Base-by-base conservation (phyloP, 92 coral and sea anemone genomes). In the Palythoa grandiflora region DNA sequence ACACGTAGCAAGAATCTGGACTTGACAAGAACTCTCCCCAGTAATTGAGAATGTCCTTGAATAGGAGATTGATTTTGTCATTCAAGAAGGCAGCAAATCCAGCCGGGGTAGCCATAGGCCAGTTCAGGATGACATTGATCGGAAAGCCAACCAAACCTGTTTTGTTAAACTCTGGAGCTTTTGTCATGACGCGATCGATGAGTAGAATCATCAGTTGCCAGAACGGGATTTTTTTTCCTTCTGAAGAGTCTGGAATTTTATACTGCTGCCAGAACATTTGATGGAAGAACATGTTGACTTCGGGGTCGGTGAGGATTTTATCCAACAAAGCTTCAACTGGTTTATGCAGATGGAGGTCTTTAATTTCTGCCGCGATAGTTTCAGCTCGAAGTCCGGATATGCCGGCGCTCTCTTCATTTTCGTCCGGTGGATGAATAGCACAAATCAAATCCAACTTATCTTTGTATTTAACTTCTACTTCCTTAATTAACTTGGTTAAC, bases 201-300 rank as follows among this genome's bases (percentile, higher is more conserved):
- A 87, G 1, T 3, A 92, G 0, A 75, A 92, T 92, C 93, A 92
- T 90, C 57, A 83, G 0, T 13, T 92, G 95, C 95, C 95, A 92
- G 78, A 48, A 16, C 57, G 83, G 78, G 63, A 92, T 87, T 77
- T 65, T 83, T 20, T 1, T 7, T 87, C 93, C 91, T 87, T 87
- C 86, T 36, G 80, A 57, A 71, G 38, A 15, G 16, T 65, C 59
- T 53, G 90, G 92, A 38, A 86, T 87, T 9, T 15, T 0, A 54
- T 16, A 75, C 87, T 92, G 94, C 21, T 92, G 92, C 92, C 94
- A 89, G 89, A 92, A 92, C 94, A 92, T 92, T 76, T 92, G 89
- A 68, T 92, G 92, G 73, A 92, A 92, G 87, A 92, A 87, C 92
- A 92, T 92, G 89, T 92, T 92, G 89, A 92, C 83, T 91, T 89